Base-by-base conservation (phyloP, 1,140 invertebrate genomes). In the Lucilia cuprina region DNA sequence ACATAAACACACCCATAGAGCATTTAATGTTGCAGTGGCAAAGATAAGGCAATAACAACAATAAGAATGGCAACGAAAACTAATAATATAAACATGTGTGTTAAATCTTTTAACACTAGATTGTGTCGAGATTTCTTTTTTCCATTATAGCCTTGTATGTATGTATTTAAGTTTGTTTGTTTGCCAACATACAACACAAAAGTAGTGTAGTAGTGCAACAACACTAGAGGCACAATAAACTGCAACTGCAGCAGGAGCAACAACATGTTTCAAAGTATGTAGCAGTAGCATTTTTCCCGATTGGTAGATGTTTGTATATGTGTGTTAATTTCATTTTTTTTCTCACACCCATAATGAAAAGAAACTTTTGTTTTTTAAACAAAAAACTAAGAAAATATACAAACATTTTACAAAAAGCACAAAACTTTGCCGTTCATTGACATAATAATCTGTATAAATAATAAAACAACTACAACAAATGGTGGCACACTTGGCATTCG, bases 21-120 rank as follows among this genome's bases (percentile, higher is more conserved):
- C 55, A 17, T n/a, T 60, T 7, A 60, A 60, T 60, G 14, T 60
- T 60, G 55, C 55, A 60, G 14, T 60, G 14, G 55, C 13, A 60
- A 60, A 17, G n/a, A n/a, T 60, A 60, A 17, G n/a, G 55, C 55
- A 60, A 60, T 17, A 60, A 60, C n/a, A 60, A 60, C n/a, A 60
- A n/a, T n/a, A 60, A 60, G 13, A 60, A 60, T n/a, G 17, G 17
- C 50, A 60, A n/a, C 50, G n/a, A n/a, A 12, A 60, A 17, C 55
- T n/a, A n/a, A 60, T 60, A 60, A 12, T 60, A 60, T 60, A 60
- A 60, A 60, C 55, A 60, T 60, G 55, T 60, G 55, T 60, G 55
- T 60, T 60, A 60, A 60, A 60, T 60, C 55, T 60, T 60, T 60
- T 60, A 60, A 60, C 55, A 60, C 55, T 60, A 60, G 55, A 60